phyloP scores from a whole-genome alignment of 2,888 invertebrate species.

The Galerucella nymphaeae region DNA sequence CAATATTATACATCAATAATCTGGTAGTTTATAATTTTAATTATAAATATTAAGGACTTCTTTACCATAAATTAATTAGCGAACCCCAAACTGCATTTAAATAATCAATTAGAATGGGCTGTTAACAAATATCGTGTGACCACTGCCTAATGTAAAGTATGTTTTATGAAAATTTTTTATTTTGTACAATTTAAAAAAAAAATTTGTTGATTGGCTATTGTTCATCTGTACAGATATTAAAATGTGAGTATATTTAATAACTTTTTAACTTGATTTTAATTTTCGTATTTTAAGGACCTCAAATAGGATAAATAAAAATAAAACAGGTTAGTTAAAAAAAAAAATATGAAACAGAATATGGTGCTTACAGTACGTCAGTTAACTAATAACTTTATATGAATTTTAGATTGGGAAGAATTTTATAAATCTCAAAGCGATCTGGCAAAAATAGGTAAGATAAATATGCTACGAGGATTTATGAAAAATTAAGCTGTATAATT shows the following conservation, averaged over 20 bases:
- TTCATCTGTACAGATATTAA: neutral
- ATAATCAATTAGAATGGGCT: neutral
- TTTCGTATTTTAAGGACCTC: neutral
- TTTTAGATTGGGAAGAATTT: neutral
- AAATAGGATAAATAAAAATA: neutral
- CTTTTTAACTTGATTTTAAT: neutral
- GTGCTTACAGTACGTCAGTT: too few species aligned
- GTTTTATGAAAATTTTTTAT: neutral
- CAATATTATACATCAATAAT: too few species aligned
- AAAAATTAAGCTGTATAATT: too few species aligned
- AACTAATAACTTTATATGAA: neutral
- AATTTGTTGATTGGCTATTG: neutral
- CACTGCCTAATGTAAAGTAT: neutral
- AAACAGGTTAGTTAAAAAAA: too few species aligned
- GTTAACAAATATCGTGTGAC: neutral
- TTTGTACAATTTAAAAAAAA: neutral
- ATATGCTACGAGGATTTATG: too few species aligned
- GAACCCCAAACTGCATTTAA: too few species aligned
- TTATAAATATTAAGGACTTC: too few species aligned
- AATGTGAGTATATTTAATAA: neutral
- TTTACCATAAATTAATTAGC: too few species aligned
- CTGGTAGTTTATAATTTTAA: too few species aligned
- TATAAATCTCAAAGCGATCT: too few species aligned
- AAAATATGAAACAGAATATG: too few species aligned
- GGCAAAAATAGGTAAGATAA: too few species aligned